phyloP scores from a whole-genome alignment of 2,797 vertebrate species.

The Microctenopoma lineatum region DNA sequence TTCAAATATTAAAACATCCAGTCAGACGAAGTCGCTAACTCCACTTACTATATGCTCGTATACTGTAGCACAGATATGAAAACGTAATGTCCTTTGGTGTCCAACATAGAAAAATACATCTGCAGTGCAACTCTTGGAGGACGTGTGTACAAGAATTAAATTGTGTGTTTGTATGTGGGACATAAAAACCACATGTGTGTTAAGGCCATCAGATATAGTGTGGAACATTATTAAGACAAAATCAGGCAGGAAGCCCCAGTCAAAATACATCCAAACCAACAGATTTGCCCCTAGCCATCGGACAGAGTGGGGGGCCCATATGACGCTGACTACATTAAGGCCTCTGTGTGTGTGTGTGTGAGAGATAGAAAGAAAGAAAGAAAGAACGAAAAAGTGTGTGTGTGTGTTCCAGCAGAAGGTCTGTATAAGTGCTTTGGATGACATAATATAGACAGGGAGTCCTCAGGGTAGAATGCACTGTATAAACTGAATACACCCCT shows the following conservation, averaged over 20 bases:
- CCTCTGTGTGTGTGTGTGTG: constrained; percentile 20
- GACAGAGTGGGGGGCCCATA: constrained; percentile 57
- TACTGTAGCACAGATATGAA: not conserved
- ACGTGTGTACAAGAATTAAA: constrained; percentile 27
- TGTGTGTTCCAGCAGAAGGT: constrained; percentile 60
- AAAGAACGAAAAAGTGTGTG: constrained; percentile 17
- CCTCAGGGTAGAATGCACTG: constrained; percentile 67
- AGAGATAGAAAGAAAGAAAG: constrained; percentile 19
- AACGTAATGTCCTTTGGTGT: not conserved
- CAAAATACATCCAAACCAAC: constrained; percentile 50
- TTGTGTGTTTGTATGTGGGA: constrained; percentile 29
- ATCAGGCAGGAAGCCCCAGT: constrained; percentile 52
- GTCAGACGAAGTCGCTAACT: not conserved
- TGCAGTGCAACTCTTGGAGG: constrained; percentile 21
- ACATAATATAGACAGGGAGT: constrained; percentile 75
- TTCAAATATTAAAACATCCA: not conserved
- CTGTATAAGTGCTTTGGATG: constrained; percentile 73
- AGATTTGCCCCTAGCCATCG: constrained; percentile 60
- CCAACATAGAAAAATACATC: constrained; percentile 27
- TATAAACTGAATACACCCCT: constrained; percentile 71
- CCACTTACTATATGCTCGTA: not conserved
- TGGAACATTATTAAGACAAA: constrained; percentile 62
- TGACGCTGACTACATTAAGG: constrained; percentile 58
- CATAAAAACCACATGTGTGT: constrained; percentile 56
- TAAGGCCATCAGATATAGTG: constrained; percentile 51